phyloP scores from a whole-genome alignment of 2,113 vertebrate genomes.

The Raja brachyura region DNA sequence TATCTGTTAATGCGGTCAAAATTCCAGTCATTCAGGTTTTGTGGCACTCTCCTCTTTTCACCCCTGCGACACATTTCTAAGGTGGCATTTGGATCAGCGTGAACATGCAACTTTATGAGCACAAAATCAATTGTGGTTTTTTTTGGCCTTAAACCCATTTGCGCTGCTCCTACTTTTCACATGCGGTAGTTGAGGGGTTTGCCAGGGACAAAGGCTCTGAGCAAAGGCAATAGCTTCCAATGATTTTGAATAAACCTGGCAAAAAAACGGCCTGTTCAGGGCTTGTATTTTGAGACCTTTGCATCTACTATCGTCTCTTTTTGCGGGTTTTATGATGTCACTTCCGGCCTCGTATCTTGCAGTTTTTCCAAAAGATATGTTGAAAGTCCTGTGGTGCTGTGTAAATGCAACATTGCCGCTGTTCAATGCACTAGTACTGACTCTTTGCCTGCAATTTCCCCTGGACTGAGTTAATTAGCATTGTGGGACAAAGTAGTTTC shows the following conservation, averaged over 20 bases:
- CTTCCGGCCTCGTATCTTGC: not conserved
- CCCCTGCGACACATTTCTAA: not conserved
- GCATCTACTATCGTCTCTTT: not conserved
- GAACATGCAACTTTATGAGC: not conserved
- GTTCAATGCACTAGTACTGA: not conserved
- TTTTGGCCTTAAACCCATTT: not conserved
- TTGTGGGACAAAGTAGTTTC: not conserved
- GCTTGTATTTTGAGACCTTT: not conserved
- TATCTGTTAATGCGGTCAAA: not conserved
- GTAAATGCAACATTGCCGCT: too few species aligned
- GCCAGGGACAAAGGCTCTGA: not conserved
- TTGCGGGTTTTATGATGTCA: not conserved
- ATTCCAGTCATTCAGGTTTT: not conserved
- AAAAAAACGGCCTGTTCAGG: not conserved
- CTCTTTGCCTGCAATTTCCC: not conserved
- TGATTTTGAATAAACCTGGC: not conserved
- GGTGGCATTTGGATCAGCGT: not conserved
- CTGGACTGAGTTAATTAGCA: not conserved
- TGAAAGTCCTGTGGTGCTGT: not conserved
- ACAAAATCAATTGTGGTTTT: too few species aligned
- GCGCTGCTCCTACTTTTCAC: not conserved
- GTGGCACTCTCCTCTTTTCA: not conserved
- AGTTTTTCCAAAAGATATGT: not conserved
- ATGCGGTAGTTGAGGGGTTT: not conserved
- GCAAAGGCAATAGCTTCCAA: not conserved